A percentile compares a stretch with the other conserved stretches of the same genome.
phyloP scores from a whole-genome alignment of 2,797 vertebrate genomes.

The Sebastolobus alascanus region DNA sequence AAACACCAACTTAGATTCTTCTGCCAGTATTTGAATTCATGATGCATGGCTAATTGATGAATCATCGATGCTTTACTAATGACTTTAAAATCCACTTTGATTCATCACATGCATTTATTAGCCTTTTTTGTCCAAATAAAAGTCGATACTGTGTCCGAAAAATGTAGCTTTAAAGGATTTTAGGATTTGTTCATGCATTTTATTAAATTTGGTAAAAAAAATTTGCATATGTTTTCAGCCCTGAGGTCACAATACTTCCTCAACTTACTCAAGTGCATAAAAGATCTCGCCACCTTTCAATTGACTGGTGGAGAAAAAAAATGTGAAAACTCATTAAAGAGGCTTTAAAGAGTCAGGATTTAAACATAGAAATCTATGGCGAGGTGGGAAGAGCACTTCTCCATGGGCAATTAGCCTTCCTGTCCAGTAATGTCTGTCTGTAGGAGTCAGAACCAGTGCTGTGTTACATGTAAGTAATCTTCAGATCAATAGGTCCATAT shows the following conservation, averaged over 20 bases:
- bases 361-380: neutral
- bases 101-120: neutral
- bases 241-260: neutral
- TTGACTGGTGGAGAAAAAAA: neutral
- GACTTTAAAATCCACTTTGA: neutral
- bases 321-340: neutral
- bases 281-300: neutral
- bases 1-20: neutral
- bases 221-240: neutral
- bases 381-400: neutral
- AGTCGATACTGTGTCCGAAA: neutral
- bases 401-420: neutral
- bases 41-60: constrained; percentile 3
- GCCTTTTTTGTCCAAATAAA: neutral
- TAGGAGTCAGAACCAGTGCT: neutral
- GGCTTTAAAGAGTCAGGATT: neutral
- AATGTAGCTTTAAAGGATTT: neutral
- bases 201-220: neutral
- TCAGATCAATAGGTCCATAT: constrained; percentile 12
- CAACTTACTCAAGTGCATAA: neutral
- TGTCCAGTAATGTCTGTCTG: neutral
- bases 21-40: neutral
- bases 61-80: neutral
- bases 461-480: neutral
- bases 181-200: neutral